These are phyloP conservation scores for Dynastes hyllus DNA, from an alignment of 2,888 invertebrate species.

Conservation along the genomic window DNA sequence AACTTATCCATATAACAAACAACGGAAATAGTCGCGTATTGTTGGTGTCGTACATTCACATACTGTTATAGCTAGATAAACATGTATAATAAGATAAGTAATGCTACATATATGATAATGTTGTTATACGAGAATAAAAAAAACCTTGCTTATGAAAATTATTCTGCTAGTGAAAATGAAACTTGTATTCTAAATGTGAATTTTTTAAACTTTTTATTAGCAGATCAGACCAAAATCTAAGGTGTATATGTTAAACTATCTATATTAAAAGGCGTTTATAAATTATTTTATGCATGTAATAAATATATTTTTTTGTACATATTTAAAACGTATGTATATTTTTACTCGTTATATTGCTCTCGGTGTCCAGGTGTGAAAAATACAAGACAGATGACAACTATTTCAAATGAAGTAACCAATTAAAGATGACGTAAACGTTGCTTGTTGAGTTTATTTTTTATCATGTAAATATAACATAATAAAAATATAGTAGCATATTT, in stretches of 20 bases:
- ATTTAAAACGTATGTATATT: not conserved
- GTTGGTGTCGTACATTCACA: not conserved
- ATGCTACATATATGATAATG: no score
- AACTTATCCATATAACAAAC: no score
- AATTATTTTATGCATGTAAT: not conserved
- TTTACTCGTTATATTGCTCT: not conserved
- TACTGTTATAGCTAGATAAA: not conserved
- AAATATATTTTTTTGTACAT: constrained; percentile 5
- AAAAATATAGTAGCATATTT: no score
- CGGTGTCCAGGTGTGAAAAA: no score
- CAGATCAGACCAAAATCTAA: not conserved
- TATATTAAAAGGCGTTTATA: constrained; percentile 3
- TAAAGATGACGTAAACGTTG: no score
- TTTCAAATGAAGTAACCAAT: no score
- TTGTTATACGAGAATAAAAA: not conserved
- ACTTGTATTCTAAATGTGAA: not conserved
- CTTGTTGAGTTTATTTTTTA: no score
- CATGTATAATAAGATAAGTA: not conserved
- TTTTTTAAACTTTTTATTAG: not conserved
- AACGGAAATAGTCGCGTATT: no score
- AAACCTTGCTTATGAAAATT: not conserved
- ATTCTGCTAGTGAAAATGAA: not conserved
- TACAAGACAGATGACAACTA: no score
- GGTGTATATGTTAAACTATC: not conserved
- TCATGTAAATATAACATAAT: no score